These are phyloP conservation scores for Etheostoma nigrum DNA, from an alignment of 2,797 vertebrate genomes.

Conservation along the genomic window DNA sequence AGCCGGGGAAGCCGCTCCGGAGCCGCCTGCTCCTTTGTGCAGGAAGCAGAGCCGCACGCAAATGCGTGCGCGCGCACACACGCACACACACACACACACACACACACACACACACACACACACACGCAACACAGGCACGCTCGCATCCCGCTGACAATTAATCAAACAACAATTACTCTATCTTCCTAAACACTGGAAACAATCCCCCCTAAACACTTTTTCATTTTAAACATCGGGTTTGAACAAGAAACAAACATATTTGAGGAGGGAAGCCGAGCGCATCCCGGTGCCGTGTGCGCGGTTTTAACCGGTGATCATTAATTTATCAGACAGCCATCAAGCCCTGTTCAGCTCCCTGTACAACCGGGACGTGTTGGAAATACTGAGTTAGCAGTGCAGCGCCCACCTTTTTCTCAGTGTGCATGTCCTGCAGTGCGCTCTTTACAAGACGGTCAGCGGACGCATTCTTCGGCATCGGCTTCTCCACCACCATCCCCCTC, in stretches of 20 bases:
- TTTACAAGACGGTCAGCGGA: conserved; percentile 68
- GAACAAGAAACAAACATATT: not conserved
- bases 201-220: conserved; percentile 19
- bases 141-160: conserved; percentile 12
- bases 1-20: conserved; percentile 53
- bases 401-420: conserved; percentile 78
- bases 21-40: conserved; percentile 70
- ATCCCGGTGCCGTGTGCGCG: conserved; percentile 19
- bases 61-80: conserved; percentile 30
- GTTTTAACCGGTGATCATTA: conserved; percentile 45
- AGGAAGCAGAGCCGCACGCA: conserved; percentile 51
- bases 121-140: conserved; percentile 28
- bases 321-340: conserved; percentile 47
- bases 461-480: conserved; percentile 48
- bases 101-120: conserved; percentile 19
- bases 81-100: no score
- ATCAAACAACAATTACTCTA: not conserved
- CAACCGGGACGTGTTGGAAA: conserved; percentile 72
- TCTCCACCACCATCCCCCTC: conserved; percentile 66
- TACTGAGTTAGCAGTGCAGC: conserved; percentile 70
- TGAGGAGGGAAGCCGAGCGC: conserved; percentile 16
- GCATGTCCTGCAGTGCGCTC: conserved; percentile 80
- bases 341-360: conserved; percentile 18
- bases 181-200: not conserved
- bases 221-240: not conserved